phyloP scores from a whole-genome alignment of 1,140 invertebrate species.

The Aphidius gifuensis region DNA sequence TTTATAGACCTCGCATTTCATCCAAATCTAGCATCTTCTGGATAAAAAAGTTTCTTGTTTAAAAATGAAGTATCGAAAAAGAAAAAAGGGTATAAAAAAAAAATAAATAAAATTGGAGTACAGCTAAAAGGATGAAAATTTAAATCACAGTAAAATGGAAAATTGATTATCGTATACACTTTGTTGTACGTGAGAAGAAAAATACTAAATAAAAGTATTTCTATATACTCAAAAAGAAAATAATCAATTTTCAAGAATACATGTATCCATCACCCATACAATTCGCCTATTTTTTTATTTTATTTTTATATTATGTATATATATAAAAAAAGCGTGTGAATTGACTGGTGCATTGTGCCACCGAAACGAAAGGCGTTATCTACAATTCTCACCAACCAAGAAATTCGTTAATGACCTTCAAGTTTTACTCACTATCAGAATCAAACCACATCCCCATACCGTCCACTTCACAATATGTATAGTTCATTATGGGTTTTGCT shows the following conservation, averaged over 20 bases:
- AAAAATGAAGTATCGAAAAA: too few species aligned
- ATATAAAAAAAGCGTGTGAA: slow-evolving; percentile 10
- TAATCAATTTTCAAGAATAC: slow-evolving; percentile 9
- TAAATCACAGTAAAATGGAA: not conserved
- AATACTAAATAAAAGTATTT: not conserved
- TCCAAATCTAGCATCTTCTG: too few species aligned
- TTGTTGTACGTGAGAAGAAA: not conserved
- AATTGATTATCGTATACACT: not conserved
- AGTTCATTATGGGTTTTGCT: too few species aligned
- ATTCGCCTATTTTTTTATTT: too few species aligned
- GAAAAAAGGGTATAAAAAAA: too few species aligned
- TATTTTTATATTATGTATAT: too few species aligned
- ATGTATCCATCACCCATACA: too few species aligned
- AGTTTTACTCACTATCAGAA: not conserved
- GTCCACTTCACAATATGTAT: too few species aligned
- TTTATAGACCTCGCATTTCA: too few species aligned
- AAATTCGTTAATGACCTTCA: slow-evolving; percentile 11
- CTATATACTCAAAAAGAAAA: slow-evolving; percentile 1
- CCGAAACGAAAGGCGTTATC: slow-evolving; percentile 2
- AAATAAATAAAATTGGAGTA: too few species aligned
- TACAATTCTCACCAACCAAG: not conserved
- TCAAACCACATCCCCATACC: not conserved
- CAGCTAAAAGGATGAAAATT: not conserved
- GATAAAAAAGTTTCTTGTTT: too few species aligned
- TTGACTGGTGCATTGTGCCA: slow-evolving; percentile 15